Percentiles rank a stretch among this genome's conserved stretches.
Conservation (phyloP, 2,888 invertebrate genomes). For the Eurytoma adleriae region DNA sequence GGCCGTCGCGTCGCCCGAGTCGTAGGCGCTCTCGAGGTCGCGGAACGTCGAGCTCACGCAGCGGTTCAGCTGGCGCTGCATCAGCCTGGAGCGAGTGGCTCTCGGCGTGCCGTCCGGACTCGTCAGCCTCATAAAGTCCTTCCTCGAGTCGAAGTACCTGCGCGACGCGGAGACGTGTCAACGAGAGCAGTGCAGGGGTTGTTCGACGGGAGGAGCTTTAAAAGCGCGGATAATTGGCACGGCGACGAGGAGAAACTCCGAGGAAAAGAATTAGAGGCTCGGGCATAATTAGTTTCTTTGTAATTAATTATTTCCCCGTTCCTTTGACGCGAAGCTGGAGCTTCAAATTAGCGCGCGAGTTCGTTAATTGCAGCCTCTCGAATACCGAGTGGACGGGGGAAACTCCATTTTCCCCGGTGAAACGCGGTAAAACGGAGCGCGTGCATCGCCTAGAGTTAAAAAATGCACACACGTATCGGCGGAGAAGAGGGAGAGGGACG, state of each 20-base stretch:
- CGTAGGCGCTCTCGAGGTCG: slow-evolving; percentile 61
- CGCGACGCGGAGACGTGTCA: neutral
- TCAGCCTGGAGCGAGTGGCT: slow-evolving; percentile 38
- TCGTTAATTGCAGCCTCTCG: too few species aligned
- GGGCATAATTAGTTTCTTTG: too few species aligned
- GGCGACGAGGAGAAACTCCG: neutral
- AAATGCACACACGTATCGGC: too few species aligned
- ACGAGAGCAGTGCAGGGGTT: neutral
- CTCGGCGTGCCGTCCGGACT: neutral
- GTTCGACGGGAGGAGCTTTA: neutral
- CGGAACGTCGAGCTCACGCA: slow-evolving; percentile 57
- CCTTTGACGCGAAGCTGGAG: too few species aligned
- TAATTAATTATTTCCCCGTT: too few species aligned
- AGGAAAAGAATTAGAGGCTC: too few species aligned
- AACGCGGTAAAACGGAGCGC: too few species aligned
- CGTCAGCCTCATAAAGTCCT: slow-evolving; percentile 56
- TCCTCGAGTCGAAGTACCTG: slow-evolving; percentile 65
- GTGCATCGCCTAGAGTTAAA: too few species aligned
- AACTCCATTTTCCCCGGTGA: too few species aligned
- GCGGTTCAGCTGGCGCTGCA: slow-evolving; percentile 59
- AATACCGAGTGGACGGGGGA: too few species aligned
- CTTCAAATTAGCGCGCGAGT: too few species aligned
- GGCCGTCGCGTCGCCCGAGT: slow-evolving; percentile 59
- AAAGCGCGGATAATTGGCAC: slow-evolving; percentile 2
- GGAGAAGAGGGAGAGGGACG: too few species aligned